Conservation (phyloP, 2,797 vertebrate species). For the Gymnothorax javanicus region DNA sequence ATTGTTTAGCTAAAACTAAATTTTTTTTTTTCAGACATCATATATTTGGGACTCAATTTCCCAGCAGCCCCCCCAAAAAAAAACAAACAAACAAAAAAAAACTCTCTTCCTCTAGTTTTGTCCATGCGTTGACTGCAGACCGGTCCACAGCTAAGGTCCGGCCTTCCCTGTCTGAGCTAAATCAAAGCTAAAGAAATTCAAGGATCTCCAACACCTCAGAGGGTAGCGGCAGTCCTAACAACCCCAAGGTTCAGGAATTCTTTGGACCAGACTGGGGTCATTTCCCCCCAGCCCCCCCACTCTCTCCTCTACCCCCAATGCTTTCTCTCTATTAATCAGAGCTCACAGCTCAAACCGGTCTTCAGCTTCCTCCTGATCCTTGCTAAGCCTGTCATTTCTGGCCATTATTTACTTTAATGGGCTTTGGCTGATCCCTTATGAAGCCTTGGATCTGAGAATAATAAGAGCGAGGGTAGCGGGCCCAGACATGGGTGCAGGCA, state of each 20-base stretch:
- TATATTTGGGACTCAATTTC: slow-evolving; percentile 59
- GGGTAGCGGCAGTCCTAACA: slow-evolving; percentile 92
- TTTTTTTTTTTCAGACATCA: slow-evolving; percentile 34
- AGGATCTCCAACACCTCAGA: slow-evolving; percentile 94
- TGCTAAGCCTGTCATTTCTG: slow-evolving; percentile 99
- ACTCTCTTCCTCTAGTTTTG: slow-evolving; percentile 64
- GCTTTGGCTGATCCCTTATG: slow-evolving; percentile 99
- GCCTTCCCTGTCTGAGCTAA: slow-evolving; percentile 78
- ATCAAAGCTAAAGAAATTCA: slow-evolving; percentile 95
- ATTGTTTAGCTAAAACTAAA: not conserved
- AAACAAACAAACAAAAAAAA: slow-evolving; percentile 59
- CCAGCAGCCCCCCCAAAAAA: slow-evolving; percentile 62
- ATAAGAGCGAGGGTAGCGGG: slow-evolving; percentile 95
- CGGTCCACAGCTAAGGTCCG: slow-evolving; percentile 80
- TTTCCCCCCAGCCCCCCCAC: slow-evolving; percentile 74
- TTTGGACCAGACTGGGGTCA: slow-evolving; percentile 95
- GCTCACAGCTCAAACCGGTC: slow-evolving; percentile 97
- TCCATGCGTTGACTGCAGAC: slow-evolving; percentile 83
- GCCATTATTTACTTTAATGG: slow-evolving; percentile 99
- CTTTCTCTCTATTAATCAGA: slow-evolving; percentile 99
- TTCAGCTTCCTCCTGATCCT: slow-evolving; percentile 99
- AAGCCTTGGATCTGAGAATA: slow-evolving; percentile 99
- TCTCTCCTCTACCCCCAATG: slow-evolving; percentile 88
- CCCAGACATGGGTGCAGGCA: slow-evolving; percentile 92
- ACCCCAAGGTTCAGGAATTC: slow-evolving; percentile 95